Evolutionary conservation across 2,113 vertebrate genomes (phyloP), one percentile per base, ranked within the genome.

Genomic region (Psittacus erithacus): DNA sequence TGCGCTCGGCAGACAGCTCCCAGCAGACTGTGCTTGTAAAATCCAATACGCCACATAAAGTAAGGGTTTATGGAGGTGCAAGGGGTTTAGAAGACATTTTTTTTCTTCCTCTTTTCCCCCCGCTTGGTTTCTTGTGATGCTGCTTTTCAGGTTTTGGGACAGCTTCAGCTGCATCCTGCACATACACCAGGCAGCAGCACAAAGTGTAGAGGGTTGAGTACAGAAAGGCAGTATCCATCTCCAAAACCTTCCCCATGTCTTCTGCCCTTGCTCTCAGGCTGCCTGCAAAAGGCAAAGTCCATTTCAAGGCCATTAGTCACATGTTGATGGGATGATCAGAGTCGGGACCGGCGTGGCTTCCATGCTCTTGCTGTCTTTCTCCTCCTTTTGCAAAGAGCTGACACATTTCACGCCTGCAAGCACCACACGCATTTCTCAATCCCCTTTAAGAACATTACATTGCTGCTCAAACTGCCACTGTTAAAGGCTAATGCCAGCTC

Each of bases 1-100:
- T 67, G 76, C 12, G 91, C 95, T 91, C 69, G 20, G 96, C 93
- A 94, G 93, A 81, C 95, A 97, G 96, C 95, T 96, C 93, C 94
- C 95, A 83, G 90, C 92, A 94, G 94, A 90, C 67, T 38, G 94
- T 55, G 80, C 95, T 82, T 95, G 93, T 95, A 90, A 96, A 97
- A 97, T 94, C 95, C 96, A 95, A 90, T 76, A 63, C 18, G 2
- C 90, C 64, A 35, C 46, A 24, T n/a, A 91, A 95, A 92, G 93
- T 28, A 29, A 83, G 84, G 67, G 73, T 89, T 96, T 89, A 49
- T 50, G 62, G 88, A 83, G 83, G 95, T 76, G 67, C 7, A 29
- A 75, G 67, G 80, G 80, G 67, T 52, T 82, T 57, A 31, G 55
- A 39, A 71, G 86, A 74, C 11, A 3, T 35, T 59, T 41, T 41